Base-by-base conservation (phyloP, 1,140 invertebrate genomes). In the Drepana arcuata region DNA sequence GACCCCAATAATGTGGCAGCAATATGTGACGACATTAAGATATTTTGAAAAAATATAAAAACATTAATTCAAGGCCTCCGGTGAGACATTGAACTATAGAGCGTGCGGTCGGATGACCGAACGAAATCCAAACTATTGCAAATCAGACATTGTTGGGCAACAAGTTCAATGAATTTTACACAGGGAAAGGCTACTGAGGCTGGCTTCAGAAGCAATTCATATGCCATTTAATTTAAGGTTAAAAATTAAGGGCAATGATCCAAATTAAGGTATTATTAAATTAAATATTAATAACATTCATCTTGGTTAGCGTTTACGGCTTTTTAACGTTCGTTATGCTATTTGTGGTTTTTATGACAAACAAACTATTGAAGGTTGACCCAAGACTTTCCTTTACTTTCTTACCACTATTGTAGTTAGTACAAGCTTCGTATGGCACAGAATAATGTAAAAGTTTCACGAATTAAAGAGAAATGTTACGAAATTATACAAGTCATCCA, bases 71-170 rank as follows among this genome's bases (percentile, higher is more conserved):
- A 60, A 60, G 57, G 57, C 30, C 46, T 31, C 7, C 32, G 3
- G 9, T 13, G 12, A 56, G 52, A 47, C 57, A 55, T 60, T 60
- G 57, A 60, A 60, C 57, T 57, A 52, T 48, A 27, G 41, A 46
- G 27, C 48, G 43, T 43, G 36, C 31, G 38, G 45, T 44, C 36
- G 43, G 51, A 59, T 60, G 51, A 52, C 36, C 42, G 48, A 52
- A 44, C 40, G 57, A 48, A 56, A 56, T 48, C 48, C 24, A 14
- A 49, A 49, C 31, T 41, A 37, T 56, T 55, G 47, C 39, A 37
- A 48, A 47, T 45, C 41, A 34, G 34, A 43, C 24, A 34, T 34
- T 30, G 26, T 59, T 39, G 31, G 24, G 48, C 48, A 60, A 56
- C 41, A 18, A 42, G 36, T 45, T 50, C 42, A 43, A 34, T 44